Base-by-base conservation (phyloP, 1,140 invertebrate species). In the Drosophila funebris region DNA sequence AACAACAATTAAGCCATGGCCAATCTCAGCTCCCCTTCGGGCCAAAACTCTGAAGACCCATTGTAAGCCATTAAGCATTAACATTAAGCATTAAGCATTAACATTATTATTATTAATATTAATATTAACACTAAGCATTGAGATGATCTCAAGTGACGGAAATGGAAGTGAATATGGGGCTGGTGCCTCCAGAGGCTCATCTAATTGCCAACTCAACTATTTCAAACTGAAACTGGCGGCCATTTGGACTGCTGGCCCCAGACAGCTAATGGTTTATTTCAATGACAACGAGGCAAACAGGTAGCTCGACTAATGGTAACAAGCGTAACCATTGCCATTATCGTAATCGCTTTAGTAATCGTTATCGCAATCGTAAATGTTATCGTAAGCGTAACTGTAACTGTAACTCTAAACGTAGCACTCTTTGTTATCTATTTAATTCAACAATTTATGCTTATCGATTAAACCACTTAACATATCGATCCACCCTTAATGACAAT, bases 251-350 rank as follows among this genome's bases (percentile, higher is more conserved):
- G 70, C 79, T 71, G 64, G 50, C 72, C 72, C 7, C 57, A 61
- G 41, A 31, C 43, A 4, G 50, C 62, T 83, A 83, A 83, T 83
- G 79, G 74, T 75, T 78, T 68, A 36, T 50, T 63, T 84, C 71
- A 83, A 83, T 83, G 79, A 75, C 80, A 78, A 66, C 36, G 48
- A 22, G 13, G 24, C 8, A 3, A 27, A 22, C 13, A 48, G 33
- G 46, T 43, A 44, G 39, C 48, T 31, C 37, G 20, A 43, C 56
- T 43, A 50, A 57, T 53, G 37, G 33, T 60, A 71, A 52, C 58
- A 37, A 63, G 31, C 39, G 9, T 22, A 14, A 29, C 14, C 43
- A 20, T 16, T 61, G 52, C 33, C 27, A 44, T 58, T 44, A 46
- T 37, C 54, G 54, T 43, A 41, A 57, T 43, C 37, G 54, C 9